Evolutionary conservation across 2,113 vertebrate species (phyloP), one percentile per base, ranked within the genome.

Genomic region (Erythrolamprus reginae): DNA sequence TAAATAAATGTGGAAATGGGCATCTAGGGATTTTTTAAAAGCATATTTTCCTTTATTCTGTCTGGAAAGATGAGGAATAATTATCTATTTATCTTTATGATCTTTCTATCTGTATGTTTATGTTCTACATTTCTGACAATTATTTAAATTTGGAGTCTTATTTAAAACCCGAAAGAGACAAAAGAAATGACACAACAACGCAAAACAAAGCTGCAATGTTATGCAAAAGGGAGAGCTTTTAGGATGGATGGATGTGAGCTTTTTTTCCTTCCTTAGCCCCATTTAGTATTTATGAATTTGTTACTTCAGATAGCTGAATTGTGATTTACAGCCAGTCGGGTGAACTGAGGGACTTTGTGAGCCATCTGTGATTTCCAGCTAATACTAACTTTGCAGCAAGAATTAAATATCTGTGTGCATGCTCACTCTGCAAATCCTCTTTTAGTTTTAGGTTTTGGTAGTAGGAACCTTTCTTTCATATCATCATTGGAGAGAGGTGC

Each of bases 401-500:
- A 87, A 92, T 89, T 61, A 83, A 92, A 87, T 52, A 83, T 61
- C 91, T 4, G 8, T 92, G 87, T 92, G 47, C 51, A 56, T 28
- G 3, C 9, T 48, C 10, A 28, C 6, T 45, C 47, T 83, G 84
- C 2, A 92, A 92, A 92, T 83, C 88, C 84, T 89, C 84, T 92
- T 92, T 92, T 28, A 42, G 51, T 47, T 61, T 87, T 89, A 87
- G 83, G 65, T 85, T 55, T 70, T 42, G 47, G 52, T 45, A 87
- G n/a, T 53, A 24, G 5, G 45, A 92, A 12, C 86, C 1, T 17
- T 23, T 87, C 51, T 38, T 23, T n/a, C 26, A 38, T 47, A 4
- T 61, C 86, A 87, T 82, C 84, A 12, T 1, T 28, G 28, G 24
- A 5, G 58, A 85, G 48, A 4, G 50, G 87, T 52, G 26, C 28